Base-by-base conservation (phyloP, 1,140 invertebrate species). In the Neodiprion fabricii region DNA sequence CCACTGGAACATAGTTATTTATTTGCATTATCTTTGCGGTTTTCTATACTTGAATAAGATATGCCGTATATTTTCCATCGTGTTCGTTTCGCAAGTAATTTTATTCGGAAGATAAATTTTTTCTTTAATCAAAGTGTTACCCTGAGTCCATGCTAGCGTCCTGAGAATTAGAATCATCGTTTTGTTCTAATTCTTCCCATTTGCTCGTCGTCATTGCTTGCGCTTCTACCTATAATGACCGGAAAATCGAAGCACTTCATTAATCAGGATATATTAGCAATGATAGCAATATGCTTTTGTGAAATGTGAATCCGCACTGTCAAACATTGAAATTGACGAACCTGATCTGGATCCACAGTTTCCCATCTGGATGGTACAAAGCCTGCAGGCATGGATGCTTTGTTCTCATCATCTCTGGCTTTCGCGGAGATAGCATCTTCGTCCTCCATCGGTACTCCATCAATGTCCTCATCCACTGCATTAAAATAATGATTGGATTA, bases 291-390 rank as follows among this genome's bases (percentile, higher is more conserved):
- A 40, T 40, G 28, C 28, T 5, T 40, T 40, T 40, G 1, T 40
- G 28, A 40, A 40, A 40, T 40, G 1, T 3, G 28, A 1, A 40
- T 40, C 28, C 28, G 5, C 28, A 40, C 53, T 14, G 9, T 61
- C 53, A 9, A 12, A 14, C 11, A 61, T 61, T 17, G 53, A 61
- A 61, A 61, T 17, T 40, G 28, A 61, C 66, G 69, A 73, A 94
- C 91, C 85, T 94, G 91, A 81, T 96, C 92, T 1, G 95, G 95
- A 88, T 98, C 96, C 8, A 99, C 95, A 47, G 95, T 97, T 91
- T 99, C 97, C 97, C 97, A 99, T 84, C 96, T 95, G 0, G 97
- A 98, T 9, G 95, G 95, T 61, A 97, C 93, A 89, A 96, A 96
- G 50, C 91, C 92, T 12, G 92, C 92, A 65, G 91, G 88, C 78